Evolutionary conservation across 2,888 invertebrate genomes (phyloP), one percentile per base, ranked within the genome.

Genomic region (Cremastinae sp.): DNA sequence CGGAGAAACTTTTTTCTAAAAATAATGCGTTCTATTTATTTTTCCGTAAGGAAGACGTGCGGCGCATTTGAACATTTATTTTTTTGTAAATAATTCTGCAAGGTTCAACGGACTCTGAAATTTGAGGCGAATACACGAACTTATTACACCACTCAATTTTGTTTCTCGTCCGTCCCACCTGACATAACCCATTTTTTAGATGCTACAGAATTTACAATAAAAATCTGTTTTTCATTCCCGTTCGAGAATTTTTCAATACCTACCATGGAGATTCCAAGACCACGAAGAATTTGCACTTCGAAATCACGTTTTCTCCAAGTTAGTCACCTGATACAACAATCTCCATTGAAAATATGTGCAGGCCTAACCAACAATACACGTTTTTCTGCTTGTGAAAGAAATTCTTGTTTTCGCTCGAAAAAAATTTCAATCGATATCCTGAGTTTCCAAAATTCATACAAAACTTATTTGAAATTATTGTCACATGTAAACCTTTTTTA

Each of bases 261-360:
- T 10, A 78, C 78, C 22, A 81, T 84, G 79, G 80, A 81, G 37
- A 55, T 77, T 20, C 47, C 55, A 0, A 66, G 74, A 59, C 71
- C 37, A 18, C 56, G 56, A 4, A 78, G 56, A 14, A 76, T 51
- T 28, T 69, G 78, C 16, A 74, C 75, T 41, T 74, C 64, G 14
- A 78, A 66, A 41, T 75, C 72, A 5, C 66, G 75, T 56, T 75
- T 82, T 22, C 78, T 77, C 53, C 56, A 81, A 51, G 80, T 81
- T 78, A 81, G 79, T 10, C 79, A 74, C 35, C 79, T 79, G 61
- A 68, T 68, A 55, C 79, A 45, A 66, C 76, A 79, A 80, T 55
- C 78, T 77, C 76, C 82, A 81, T 74, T 79, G 10, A 41, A 35
- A 4, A 56, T 45, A 71, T 62, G 20, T 22, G 14, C 53, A 22